Conservation (phyloP, 2,797 vertebrate species). For the Myotis planiceps region DNA sequence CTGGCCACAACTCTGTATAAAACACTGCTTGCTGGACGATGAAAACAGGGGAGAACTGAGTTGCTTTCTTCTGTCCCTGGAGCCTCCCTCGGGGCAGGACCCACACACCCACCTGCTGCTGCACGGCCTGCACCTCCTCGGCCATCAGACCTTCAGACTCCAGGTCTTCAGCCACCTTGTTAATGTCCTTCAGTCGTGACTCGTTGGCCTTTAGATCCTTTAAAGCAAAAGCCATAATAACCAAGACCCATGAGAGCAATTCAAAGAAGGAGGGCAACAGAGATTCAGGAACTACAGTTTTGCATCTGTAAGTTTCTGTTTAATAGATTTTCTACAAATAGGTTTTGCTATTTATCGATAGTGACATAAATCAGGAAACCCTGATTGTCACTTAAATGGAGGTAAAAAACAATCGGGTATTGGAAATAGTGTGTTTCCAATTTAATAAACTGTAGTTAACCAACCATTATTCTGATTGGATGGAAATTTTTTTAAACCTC, state of each 20-base stretch:
- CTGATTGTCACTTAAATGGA: background rate
- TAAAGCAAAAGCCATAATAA: background rate
- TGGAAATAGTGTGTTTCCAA: background rate
- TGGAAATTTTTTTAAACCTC: background rate
- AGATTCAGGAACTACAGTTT: background rate
- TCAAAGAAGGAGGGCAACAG: background rate
- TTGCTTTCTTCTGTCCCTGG: rapidly evolving
- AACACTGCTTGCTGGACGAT: rapidly evolving
- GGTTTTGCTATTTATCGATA: background rate
- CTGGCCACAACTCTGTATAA: rapidly evolving
- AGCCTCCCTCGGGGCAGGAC: background rate
- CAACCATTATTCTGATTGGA: background rate
- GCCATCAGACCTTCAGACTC: slow-evolving; percentile 99
- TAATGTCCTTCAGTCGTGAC: slow-evolving; percentile 98
- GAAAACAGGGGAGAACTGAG: background rate
- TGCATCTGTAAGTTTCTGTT: rapidly evolving
- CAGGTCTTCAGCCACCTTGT: slow-evolving; percentile 97
- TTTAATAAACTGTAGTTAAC: background rate
- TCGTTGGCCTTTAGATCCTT: slow-evolving; percentile 99
- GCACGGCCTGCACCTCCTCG: slow-evolving; percentile 94
- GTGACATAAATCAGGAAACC: background rate
- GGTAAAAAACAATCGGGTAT: rapidly evolving
- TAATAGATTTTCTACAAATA: background rate
- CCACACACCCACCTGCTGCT: slow-evolving; percentile 85
- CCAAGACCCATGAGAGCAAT: background rate